Conservation (phyloP, 2,113 vertebrate genomes). For the Coptodon rendalli region DNA sequence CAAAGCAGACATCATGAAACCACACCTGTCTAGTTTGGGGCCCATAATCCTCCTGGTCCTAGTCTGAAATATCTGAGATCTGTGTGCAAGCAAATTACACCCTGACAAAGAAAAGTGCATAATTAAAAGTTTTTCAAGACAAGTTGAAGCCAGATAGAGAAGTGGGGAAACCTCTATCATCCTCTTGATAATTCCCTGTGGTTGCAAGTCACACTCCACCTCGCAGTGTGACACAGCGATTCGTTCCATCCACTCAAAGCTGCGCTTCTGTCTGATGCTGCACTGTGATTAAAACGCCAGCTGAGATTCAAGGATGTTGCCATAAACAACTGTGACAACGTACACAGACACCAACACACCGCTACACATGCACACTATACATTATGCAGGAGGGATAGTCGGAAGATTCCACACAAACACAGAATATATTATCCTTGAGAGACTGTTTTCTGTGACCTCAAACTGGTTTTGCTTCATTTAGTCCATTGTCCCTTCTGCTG, state of each 20-base stretch:
- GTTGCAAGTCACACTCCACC: neutral
- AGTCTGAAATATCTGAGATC: neutral
- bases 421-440: neutral
- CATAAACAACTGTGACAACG: neutral
- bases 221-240: neutral
- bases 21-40: neutral
- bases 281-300: conserved; percentile 13
- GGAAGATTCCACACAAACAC: neutral
- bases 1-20: neutral
- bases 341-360: neutral
- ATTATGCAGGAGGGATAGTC: neutral
- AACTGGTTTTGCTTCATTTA: neutral
- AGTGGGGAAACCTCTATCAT: neutral
- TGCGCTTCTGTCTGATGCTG: neutral
- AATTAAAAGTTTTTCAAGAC: conserved; percentile 9
- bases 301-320: neutral
- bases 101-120: neutral
- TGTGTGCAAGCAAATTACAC: neutral
- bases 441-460: neutral
- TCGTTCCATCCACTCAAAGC: neutral
- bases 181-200: neutral
- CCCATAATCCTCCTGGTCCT: neutral
- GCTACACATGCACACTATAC: neutral
- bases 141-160: neutral
- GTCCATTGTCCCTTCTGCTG: neutral